These are phyloP conservation scores for Ammodytes marinus DNA, from an alignment of 2,113 vertebrate species.

Conservation along the genomic window DNA sequence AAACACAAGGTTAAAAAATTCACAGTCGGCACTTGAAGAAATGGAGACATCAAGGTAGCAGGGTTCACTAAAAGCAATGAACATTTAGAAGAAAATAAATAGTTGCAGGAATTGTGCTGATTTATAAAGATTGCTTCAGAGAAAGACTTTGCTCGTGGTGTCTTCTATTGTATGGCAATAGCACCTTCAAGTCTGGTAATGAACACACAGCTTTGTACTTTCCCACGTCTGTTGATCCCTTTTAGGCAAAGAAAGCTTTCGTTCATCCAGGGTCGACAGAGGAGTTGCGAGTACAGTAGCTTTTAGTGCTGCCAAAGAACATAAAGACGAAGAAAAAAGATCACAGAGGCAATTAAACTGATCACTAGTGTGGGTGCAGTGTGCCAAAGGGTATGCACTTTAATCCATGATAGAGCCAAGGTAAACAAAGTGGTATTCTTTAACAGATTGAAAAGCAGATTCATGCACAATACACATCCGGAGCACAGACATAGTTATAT, in stretches of 20 bases:
- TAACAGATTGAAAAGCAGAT: not conserved
- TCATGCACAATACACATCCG: not conserved
- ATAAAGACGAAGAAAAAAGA: not conserved
- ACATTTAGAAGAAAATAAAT: conserved; percentile 18
- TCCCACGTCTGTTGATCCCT: conserved; percentile 11
- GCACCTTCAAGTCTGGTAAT: conserved; percentile 1
- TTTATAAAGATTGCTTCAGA: conserved; percentile 41
- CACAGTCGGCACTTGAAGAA: not conserved
- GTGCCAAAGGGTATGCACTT: not conserved
- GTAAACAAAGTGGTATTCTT: not conserved
- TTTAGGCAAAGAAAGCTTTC: conserved; percentile 8
- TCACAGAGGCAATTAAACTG: not conserved
- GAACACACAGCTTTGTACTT: conserved; percentile 25
- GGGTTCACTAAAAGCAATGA: conserved; percentile 20
- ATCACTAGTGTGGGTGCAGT: not conserved
- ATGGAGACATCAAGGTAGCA: conserved; percentile 5
- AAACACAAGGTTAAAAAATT: conserved; percentile 9
- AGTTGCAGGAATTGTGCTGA: conserved; percentile 5
- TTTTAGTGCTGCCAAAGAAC: not conserved
- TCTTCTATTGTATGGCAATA: not conserved
- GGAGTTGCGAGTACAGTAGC: not conserved
- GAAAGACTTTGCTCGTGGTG: conserved; percentile 16
- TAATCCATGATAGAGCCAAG: not conserved
- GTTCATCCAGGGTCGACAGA: conserved; percentile 20
- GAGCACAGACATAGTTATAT: not conserved